Evolutionary conservation across 2,113 vertebrate genomes (phyloP).

Genomic region (Progne subis): DNA sequence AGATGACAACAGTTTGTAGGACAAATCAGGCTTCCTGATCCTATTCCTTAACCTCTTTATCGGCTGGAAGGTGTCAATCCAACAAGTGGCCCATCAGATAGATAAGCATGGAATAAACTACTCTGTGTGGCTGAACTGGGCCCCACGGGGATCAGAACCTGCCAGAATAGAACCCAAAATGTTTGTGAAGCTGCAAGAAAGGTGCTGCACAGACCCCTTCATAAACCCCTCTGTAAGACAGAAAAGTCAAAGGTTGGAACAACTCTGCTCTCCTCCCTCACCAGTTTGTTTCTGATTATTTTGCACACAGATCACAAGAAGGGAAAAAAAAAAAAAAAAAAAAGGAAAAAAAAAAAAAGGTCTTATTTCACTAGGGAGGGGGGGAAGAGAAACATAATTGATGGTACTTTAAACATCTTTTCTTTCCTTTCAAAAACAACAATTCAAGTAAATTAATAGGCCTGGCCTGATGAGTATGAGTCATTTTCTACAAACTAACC

Average conservation of each 20-base stretch:
- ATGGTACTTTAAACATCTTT: not conserved
- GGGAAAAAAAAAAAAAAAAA: too few relatives aligned
- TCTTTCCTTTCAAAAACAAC: conserved; percentile 34
- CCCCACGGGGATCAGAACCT: not conserved
- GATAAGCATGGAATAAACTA: not conserved
- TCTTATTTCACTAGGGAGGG: not conserved
- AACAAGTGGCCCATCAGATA: not conserved
- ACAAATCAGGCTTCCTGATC: not conserved
- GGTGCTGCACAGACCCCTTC: not conserved
- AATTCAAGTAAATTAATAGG: conserved; percentile 13
- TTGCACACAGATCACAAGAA: not conserved
- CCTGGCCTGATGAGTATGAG: not conserved
- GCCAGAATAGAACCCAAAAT: not conserved
- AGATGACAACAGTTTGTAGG: not conserved
- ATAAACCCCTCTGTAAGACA: not conserved
- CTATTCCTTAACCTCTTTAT: not conserved
- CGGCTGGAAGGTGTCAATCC: not conserved
- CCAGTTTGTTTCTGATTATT: conserved; percentile 34
- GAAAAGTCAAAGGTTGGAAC: not conserved
- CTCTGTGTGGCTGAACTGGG: not conserved
- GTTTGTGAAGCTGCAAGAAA: not conserved
- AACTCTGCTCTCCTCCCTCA: not conserved
- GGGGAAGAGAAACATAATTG: not conserved
- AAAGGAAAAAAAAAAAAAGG: not conserved
- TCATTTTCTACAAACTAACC: conserved; percentile 35